Conservation (phyloP, 30 jellyfish, hydroid and myxozoan genomes). For the Hydractinia echinata region DNA sequence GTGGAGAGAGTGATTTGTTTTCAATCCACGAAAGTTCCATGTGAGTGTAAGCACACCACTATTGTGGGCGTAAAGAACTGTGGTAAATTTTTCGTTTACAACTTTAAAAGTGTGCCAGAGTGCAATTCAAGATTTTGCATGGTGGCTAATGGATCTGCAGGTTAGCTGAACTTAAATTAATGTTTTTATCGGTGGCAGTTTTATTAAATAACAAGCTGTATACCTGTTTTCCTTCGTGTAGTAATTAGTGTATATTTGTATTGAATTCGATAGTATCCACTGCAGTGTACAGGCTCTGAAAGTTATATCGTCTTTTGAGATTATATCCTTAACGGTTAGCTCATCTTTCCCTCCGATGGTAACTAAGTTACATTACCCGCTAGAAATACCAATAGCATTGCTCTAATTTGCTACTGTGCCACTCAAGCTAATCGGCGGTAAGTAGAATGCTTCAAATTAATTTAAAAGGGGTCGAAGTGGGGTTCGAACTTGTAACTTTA, state of each 20-base stretch:
- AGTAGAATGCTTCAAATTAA: too few species aligned
- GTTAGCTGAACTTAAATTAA: neutral
- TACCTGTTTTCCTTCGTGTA: neutral
- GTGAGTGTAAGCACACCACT: slow-evolving; percentile 54
- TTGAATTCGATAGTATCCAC: neutral
- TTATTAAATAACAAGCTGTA: neutral
- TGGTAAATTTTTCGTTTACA: slow-evolving; percentile 69
- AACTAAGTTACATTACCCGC: too few species aligned
- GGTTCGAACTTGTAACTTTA: too few species aligned
- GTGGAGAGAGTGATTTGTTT: slow-evolving; percentile 70
- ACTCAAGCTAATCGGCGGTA: too few species aligned
- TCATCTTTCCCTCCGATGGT: too few species aligned
- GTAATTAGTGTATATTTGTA: neutral
- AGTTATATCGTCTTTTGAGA: neutral
- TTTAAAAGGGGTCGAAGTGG: too few species aligned
- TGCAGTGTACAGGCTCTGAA: neutral
- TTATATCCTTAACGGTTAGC: neutral
- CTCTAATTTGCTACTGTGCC: too few species aligned
- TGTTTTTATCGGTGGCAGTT: neutral
- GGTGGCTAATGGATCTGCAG: slow-evolving; percentile 28
- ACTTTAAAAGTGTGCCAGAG: slow-evolving; percentile 68
- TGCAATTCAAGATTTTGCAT: slow-evolving; percentile 73
- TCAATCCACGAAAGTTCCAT: slow-evolving; percentile 34
- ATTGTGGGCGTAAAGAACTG: slow-evolving; percentile 61
- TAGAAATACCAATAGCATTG: too few species aligned